A percentile compares a stretch with the other conserved stretches of the same genome.
phyloP scores from a whole-genome alignment of 2,888 invertebrate genomes.

The Ormyrus labotus region DNA sequence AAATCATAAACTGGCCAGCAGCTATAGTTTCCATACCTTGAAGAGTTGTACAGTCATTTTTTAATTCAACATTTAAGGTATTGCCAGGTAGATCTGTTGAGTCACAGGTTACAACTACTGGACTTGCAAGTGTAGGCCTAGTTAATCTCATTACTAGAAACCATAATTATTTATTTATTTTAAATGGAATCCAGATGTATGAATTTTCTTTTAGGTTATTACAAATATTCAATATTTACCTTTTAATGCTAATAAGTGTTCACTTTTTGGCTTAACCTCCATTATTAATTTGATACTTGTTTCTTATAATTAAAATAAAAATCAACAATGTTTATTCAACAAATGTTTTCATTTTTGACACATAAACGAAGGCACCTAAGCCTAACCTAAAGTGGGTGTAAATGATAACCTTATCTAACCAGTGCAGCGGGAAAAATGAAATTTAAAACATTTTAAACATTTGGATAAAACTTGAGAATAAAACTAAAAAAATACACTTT shows the following conservation, averaged over 20 bases:
- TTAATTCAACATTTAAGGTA: slow-evolving; percentile 85
- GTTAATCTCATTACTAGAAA: slow-evolving; percentile 93
- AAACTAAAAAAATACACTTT: no score
- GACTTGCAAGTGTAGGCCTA: slow-evolving; percentile 90
- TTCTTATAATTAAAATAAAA: slow-evolving; percentile 12
- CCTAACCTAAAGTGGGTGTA: no score
- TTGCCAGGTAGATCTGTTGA: slow-evolving; percentile 90
- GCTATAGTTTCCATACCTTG: slow-evolving; percentile 88
- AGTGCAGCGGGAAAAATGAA: no score
- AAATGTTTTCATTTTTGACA: no score
- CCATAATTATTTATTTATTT: slow-evolving; percentile 36
- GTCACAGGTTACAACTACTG: slow-evolving; percentile 89
- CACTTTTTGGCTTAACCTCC: slow-evolving; percentile 80
- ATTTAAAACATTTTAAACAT: no score
- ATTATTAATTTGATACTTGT: slow-evolving; percentile 69
- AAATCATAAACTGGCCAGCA: slow-evolving; percentile 92
- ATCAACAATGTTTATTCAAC: background rate
- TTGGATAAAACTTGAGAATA: no score
- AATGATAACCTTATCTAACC: no score
- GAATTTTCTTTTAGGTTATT: slow-evolving; percentile 3
- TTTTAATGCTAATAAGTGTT: slow-evolving; percentile 82
- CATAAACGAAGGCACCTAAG: no score
- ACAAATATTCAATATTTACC: slow-evolving; percentile 64
- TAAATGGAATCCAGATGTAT: background rate
- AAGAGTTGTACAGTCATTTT: slow-evolving; percentile 90